These are phyloP conservation scores for Ceryle rudis DNA, from an alignment of 2,797 vertebrate genomes.

Conservation along the genomic window DNA sequence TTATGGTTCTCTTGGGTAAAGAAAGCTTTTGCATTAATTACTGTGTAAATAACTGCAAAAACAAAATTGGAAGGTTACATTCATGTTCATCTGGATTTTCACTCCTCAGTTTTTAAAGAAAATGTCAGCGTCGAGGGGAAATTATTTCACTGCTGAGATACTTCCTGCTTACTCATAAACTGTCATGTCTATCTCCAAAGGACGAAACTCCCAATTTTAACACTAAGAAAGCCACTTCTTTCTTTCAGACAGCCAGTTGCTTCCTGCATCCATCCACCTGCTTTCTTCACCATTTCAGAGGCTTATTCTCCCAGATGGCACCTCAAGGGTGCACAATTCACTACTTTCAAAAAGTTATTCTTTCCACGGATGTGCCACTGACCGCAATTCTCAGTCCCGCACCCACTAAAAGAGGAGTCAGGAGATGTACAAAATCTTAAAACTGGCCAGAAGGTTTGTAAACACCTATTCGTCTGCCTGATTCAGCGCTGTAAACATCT, in stretches of 20 bases:
- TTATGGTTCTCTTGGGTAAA: background rate
- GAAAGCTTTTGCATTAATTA: background rate
- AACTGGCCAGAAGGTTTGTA: constrained; percentile 5
- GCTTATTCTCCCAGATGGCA: background rate
- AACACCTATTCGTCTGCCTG: background rate
- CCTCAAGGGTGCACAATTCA: background rate
- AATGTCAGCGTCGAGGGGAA: background rate
- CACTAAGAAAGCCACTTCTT: background rate
- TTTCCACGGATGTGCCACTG: background rate
- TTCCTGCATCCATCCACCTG: background rate
- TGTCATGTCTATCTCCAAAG: background rate
- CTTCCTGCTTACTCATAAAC: background rate
- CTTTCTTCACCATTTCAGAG: background rate
- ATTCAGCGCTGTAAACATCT: background rate
- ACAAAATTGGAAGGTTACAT: background rate
- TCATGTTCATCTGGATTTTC: background rate
- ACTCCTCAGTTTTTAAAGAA: background rate
- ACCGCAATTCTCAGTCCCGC: background rate
- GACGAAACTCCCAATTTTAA: background rate
- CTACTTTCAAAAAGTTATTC: background rate
- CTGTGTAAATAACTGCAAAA: background rate
- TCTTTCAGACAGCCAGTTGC: background rate
- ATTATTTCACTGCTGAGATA: background rate
- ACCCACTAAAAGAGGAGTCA: background rate
- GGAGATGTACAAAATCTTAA: background rate